phyloP scores from a whole-genome alignment of 2,888 invertebrate genomes.

The Phortica magna region DNA sequence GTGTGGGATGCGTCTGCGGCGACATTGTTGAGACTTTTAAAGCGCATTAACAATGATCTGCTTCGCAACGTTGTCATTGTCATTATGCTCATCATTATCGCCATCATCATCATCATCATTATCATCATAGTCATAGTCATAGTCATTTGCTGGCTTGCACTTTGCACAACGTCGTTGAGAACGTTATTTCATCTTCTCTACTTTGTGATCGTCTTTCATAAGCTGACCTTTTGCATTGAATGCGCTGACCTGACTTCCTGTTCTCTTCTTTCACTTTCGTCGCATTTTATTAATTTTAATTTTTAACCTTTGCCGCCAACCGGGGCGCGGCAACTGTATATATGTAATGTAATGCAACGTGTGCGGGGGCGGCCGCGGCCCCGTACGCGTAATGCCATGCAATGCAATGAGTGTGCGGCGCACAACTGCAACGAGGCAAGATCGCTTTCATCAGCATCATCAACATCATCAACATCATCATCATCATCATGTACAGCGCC shows the following conservation, averaged over 20 bases:
- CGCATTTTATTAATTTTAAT: conserved; percentile 62
- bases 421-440: conserved; percentile 32
- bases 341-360: not conserved
- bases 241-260: conserved; percentile 45
- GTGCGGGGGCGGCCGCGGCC: not conserved
- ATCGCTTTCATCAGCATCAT: conserved; percentile 45
- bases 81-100: not conserved
- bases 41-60: not conserved
- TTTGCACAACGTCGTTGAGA: not conserved
- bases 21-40: too few species aligned
- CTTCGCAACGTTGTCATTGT: not conserved
- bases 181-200: not conserved
- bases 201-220: not conserved
- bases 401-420: not conserved
- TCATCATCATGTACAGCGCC: not conserved
- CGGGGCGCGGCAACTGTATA: not conserved
- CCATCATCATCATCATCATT: not conserved
- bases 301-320: conserved; percentile 60
- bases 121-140: not conserved
- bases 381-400: not conserved
- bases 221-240: conserved; percentile 45
- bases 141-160: not conserved
- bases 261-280: conserved; percentile 35
- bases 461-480: not conserved
- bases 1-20: too few species aligned